These are phyloP conservation scores for Mamestra brassicae DNA, from an alignment of 2,888 invertebrate species.

Conservation along the genomic window DNA sequence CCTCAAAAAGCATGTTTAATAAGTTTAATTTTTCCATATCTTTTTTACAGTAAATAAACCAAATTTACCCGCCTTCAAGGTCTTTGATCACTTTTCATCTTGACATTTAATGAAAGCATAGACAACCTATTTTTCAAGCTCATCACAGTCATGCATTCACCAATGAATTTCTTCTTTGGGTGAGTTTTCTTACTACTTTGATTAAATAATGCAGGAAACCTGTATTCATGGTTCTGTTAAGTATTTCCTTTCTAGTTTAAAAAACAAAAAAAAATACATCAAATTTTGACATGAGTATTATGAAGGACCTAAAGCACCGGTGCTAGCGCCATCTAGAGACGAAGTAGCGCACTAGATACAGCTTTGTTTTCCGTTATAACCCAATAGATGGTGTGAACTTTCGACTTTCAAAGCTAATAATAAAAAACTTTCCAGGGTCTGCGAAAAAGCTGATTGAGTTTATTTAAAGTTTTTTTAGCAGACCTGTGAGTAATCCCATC, in stretches of 20 bases:
- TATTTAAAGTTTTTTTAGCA: no score
- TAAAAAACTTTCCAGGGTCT: neutral
- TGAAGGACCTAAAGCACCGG: conserved; percentile 38
- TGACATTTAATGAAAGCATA: conserved; percentile 22
- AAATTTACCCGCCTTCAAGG: conserved; percentile 33
- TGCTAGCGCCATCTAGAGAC: conserved; percentile 21
- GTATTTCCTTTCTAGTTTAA: neutral
- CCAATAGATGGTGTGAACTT: conserved; percentile 32
- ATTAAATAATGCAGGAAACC: neutral
- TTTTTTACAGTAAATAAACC: neutral
- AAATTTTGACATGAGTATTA: conserved; percentile 1
- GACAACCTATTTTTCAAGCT: conserved; percentile 2
- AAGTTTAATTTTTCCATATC: neutral
- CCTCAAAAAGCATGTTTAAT: neutral
- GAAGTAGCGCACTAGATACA: neutral
- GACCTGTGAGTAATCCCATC: no score
- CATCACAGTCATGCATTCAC: no score
- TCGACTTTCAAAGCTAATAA: neutral
- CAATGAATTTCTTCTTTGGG: neutral
- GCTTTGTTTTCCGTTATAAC: neutral
- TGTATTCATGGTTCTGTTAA: neutral
- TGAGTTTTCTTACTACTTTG: neutral
- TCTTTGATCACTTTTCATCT: neutral
- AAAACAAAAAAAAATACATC: neutral
- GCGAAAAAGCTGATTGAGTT: neutral